Conservation (phyloP, 2,797 vertebrate species). For the Allobates femoralis region DNA sequence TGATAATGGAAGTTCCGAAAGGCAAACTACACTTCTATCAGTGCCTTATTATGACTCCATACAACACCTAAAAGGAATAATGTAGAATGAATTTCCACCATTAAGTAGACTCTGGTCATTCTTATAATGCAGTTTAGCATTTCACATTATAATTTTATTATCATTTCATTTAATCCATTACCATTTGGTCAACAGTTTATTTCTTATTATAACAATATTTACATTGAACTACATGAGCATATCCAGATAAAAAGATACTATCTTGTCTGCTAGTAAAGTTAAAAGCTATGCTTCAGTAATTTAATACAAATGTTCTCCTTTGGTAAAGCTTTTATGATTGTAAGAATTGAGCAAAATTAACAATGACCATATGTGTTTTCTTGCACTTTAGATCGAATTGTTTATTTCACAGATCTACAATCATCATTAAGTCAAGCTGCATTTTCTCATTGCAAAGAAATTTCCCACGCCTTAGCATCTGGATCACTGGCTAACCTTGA, state of each 20-base stretch:
- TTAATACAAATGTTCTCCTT: conserved; percentile 10
- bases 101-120: neutral
- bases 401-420: conserved; percentile 59
- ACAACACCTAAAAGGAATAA: neutral
- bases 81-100: neutral
- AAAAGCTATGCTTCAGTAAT: neutral
- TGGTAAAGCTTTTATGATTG: conserved; percentile 7
- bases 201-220: neutral
- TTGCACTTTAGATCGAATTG: conserved; percentile 57
- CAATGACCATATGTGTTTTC: conserved; percentile 57
- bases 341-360: conserved; percentile 40
- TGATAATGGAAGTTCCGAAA: neutral
- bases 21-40: neutral
- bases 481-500: conserved; percentile 59
- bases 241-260: neutral
- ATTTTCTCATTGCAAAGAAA: conserved; percentile 61
- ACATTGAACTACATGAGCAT: neutral
- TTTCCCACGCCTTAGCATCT: conserved; percentile 65
- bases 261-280: neutral
- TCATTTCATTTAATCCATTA: neutral
- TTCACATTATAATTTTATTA: neutral
- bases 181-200: neutral
- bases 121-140: no score
- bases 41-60: neutral
- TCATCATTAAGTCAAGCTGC: conserved; percentile 59